A percentile compares a stretch with the other conserved stretches of the same genome.
Evolutionary conservation across 2,113 vertebrate species (phyloP).

Genomic region (Spea multiplicata): DNA sequence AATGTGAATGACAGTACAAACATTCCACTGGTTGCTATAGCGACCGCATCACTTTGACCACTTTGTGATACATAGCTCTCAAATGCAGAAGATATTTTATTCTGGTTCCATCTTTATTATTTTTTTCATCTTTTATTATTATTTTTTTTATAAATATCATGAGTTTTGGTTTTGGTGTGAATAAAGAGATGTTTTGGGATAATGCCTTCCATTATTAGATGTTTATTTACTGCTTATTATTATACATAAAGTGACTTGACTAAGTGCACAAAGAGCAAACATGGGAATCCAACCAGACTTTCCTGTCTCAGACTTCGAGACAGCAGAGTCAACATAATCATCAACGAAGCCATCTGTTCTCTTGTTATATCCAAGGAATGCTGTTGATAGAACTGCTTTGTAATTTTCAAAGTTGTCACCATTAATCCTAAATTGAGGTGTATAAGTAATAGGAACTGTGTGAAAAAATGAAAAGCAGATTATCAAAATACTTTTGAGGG

Average conservation of each 20-base stretch:
- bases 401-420: neutral
- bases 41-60: no score
- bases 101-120: no score
- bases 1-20: no score
- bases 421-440: neutral
- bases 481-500: neutral
- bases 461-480: neutral
- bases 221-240: neutral
- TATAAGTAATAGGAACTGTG: neutral
- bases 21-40: no score
- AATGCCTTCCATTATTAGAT: neutral
- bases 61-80: no score
- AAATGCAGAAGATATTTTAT: no score
- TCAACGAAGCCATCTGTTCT: neutral
- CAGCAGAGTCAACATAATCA: constrained; percentile 1
- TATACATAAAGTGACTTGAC: constrained; percentile 3
- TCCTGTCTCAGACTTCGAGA: neutral
- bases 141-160: neutral
- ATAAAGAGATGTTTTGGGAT: neutral
- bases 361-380: neutral
- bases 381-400: neutral
- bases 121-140: neutral
- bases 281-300: neutral
- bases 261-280: neutral
- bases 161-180: neutral